phyloP scores from a whole-genome alignment of 2,888 invertebrate genomes.

The Protodeltote pygarga region DNA sequence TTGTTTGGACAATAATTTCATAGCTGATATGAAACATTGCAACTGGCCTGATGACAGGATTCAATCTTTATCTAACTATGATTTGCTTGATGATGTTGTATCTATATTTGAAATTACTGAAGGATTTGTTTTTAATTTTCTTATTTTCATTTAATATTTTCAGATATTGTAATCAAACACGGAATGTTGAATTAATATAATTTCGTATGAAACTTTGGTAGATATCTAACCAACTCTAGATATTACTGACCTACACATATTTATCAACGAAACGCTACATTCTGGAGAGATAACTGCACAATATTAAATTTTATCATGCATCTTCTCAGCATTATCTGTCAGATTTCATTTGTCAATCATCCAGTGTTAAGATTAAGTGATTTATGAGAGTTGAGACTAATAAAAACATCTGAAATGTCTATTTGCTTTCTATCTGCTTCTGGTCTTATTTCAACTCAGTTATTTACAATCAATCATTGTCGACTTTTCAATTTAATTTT shows the following conservation, averaged over 20 bases:
- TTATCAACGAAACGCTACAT: too few species aligned
- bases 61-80: conserved; percentile 34
- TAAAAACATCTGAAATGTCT: not conserved
- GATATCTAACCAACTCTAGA: too few species aligned
- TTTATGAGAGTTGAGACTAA: conserved; percentile 10
- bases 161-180: too few species aligned
- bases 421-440: not conserved
- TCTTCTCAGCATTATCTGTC: conserved; percentile 19
- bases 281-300: too few species aligned
- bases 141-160: too few species aligned
- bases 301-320: conserved; percentile 8
- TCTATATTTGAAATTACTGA: not conserved
- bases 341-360: conserved; percentile 23
- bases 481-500: too few species aligned
- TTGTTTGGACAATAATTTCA: conserved; percentile 51
- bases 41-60: conserved; percentile 42
- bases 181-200: too few species aligned
- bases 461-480: too few species aligned
- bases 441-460: not conserved
- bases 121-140: too few species aligned
- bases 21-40: conserved; percentile 42
- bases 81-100: conserved; percentile 12
- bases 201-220: too few species aligned
- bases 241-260: too few species aligned
- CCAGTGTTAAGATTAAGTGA: conserved; percentile 12